These are phyloP conservation scores for Pelobates cultripes DNA, from an alignment of 2,797 vertebrate genomes.

Conservation along the genomic window DNA sequence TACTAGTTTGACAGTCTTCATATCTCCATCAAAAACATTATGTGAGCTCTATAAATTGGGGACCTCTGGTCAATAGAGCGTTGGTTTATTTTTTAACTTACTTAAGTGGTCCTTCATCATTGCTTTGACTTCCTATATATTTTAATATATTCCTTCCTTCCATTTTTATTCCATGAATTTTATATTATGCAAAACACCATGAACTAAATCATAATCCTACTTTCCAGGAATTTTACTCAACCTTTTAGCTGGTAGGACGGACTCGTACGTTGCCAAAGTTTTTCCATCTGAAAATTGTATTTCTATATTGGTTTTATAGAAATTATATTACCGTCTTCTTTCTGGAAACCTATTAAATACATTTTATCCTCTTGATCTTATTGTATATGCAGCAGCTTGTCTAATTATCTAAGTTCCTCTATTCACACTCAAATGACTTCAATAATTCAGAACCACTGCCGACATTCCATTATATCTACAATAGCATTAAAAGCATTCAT, in stretches of 20 bases:
- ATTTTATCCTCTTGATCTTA: conserved; percentile 43
- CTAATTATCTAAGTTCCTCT: conserved; percentile 42
- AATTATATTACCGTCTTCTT: conserved; percentile 27
- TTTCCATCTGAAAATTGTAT: not conserved
- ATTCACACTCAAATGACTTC: conserved; percentile 47
- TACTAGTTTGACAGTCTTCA: no score
- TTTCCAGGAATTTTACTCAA: no score
- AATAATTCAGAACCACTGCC: conserved; percentile 33
- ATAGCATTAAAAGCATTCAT: conserved; percentile 1
- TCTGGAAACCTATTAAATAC: conserved; percentile 47
- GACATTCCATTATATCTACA: conserved; percentile 40
- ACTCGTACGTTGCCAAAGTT: not conserved
- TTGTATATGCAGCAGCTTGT: conserved; percentile 41
- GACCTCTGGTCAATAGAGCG: no score
- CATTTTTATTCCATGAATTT: no score
- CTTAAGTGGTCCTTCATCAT: no score
- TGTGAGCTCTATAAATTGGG: no score
- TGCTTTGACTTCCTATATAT: no score
- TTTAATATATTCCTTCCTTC: no score
- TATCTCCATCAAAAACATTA: no score
- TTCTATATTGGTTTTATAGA: conserved; percentile 6
- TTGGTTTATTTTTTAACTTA: no score
- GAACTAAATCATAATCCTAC: no score
- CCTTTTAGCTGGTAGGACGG: not conserved
- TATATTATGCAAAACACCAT: no score